phyloP scores from a whole-genome alignment of 92 coral and sea anemone species.

The Scolanthus callimorphus region DNA sequence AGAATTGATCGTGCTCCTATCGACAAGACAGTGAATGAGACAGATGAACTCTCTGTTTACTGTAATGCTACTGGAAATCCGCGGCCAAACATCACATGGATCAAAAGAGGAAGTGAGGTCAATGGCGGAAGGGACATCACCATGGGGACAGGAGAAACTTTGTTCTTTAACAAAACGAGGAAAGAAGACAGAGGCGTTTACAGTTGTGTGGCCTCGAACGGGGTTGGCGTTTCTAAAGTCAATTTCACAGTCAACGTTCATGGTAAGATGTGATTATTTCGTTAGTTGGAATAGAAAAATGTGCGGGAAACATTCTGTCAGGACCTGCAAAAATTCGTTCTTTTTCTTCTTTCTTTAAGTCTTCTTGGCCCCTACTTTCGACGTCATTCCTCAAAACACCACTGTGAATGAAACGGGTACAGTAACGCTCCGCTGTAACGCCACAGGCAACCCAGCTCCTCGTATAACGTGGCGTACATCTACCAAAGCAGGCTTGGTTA shows the following conservation, averaged over 20 bases:
- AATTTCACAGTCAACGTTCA: not conserved
- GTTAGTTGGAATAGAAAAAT: too few relatives aligned
- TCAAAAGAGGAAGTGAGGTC: not conserved
- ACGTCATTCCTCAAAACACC: slow-evolving; percentile 19
- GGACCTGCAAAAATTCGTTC: too few relatives aligned
- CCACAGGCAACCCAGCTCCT: slow-evolving; percentile 51
- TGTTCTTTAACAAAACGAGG: slow-evolving; percentile 2
- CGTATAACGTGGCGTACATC: slow-evolving; percentile 23
- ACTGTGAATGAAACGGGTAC: slow-evolving; percentile 36
- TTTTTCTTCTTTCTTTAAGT: slow-evolving; percentile 10
- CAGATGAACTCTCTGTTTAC: slow-evolving; percentile 17
- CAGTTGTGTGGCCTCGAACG: slow-evolving; percentile 45
- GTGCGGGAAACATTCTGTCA: too few relatives aligned
- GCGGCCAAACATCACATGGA: slow-evolving; percentile 36
- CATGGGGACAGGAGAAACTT: not conserved
- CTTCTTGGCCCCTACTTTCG: slow-evolving; percentile 24
- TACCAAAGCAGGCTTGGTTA: not conserved
- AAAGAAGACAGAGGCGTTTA: slow-evolving; percentile 34
- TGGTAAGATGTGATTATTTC: too few relatives aligned
- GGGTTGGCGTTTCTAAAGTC: slow-evolving; percentile 16
- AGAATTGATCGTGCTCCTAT: slow-evolving; percentile 16
- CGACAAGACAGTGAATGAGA: slow-evolving; percentile 29
- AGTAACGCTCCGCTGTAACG: slow-evolving; percentile 32
- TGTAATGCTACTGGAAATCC: slow-evolving; percentile 52
- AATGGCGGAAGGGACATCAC: slow-evolving; percentile 13